phyloP scores from a whole-genome alignment of 1,140 invertebrate species.

The Zaprionus davidi region DNA sequence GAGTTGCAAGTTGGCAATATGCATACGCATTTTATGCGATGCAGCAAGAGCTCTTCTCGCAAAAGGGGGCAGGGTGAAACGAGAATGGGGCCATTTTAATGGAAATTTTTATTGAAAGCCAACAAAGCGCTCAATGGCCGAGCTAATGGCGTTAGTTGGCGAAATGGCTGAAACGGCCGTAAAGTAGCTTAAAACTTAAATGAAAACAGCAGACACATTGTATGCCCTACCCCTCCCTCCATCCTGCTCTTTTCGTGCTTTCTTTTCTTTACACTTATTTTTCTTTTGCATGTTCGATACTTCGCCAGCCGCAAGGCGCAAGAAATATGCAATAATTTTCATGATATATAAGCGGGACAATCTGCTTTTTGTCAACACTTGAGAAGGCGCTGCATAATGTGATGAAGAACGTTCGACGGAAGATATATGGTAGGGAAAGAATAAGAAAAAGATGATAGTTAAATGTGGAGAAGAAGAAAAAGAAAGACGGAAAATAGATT shows the following conservation, averaged over 20 bases:
- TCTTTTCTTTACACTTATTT: neutral
- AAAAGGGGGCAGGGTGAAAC: conserved; percentile 3
- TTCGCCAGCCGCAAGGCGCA: conserved; percentile 19
- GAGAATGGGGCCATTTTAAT: conserved; percentile 65
- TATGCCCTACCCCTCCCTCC: neutral
- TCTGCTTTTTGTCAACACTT: conserved; percentile 13
- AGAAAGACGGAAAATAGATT: neutral
- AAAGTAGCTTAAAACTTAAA: conserved; percentile 76
- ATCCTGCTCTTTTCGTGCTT: neutral
- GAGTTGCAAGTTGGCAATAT: conserved; percentile 78
- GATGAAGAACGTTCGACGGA: neutral
- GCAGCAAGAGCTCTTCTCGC: conserved; percentile 26
- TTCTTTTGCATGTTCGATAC: conserved; percentile 16
- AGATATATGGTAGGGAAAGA: neutral
- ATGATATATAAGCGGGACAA: conserved; percentile 19
- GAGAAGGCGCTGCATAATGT: neutral
- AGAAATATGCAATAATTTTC: conserved; percentile 26
- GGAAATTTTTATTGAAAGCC: conserved; percentile 82
- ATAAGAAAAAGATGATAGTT: neutral
- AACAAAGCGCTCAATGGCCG: conserved; percentile 80
- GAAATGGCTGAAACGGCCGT: conserved; percentile 53
- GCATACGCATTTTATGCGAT: conserved; percentile 78
- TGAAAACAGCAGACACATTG: conserved; percentile 58
- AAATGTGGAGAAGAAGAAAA: neutral
- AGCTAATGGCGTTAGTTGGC: conserved; percentile 78